Evolutionary conservation across 1,140 invertebrate species (phyloP).

Genomic region (Dinothrombium tinctorium): DNA sequence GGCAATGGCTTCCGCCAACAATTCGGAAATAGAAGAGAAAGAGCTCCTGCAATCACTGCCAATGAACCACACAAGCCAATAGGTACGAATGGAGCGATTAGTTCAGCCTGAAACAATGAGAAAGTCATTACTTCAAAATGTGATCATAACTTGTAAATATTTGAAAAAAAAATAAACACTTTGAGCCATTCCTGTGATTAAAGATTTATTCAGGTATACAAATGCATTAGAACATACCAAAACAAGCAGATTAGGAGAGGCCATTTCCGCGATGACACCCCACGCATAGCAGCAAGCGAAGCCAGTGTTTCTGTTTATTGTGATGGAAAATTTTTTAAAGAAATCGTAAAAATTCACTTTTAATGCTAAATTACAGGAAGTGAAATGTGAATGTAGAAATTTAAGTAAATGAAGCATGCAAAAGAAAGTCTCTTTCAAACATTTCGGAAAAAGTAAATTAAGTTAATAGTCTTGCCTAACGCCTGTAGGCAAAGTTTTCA

Average conservation of each 20-base stretch:
- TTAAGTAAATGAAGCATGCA: background rate
- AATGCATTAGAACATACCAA: constrained; percentile 5
- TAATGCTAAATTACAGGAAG: background rate
- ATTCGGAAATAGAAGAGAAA: constrained; percentile 12
- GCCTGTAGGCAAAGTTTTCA: constrained; percentile 14
- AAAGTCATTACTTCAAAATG: too few relatives aligned
- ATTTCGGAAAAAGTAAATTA: background rate
- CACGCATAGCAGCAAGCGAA: constrained; percentile 13
- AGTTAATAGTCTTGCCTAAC: constrained; percentile 9
- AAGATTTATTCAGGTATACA: background rate
- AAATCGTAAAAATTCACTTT: background rate
- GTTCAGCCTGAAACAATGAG: constrained; percentile 6
- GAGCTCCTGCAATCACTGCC: constrained; percentile 9
- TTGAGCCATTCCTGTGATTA: background rate
- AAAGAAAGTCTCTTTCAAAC: background rate
- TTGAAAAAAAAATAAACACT: background rate
- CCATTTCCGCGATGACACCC: constrained; percentile 8
- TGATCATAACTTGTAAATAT: too few relatives aligned
- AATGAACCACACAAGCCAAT: constrained; percentile 12
- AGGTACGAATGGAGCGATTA: constrained; percentile 8
- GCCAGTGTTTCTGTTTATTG: constrained; percentile 11
- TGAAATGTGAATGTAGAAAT: background rate
- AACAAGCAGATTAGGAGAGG: constrained; percentile 11
- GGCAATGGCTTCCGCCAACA: constrained; percentile 12
- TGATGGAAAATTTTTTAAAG: background rate